phyloP scores from a whole-genome alignment of 2,113 vertebrate genomes.

The Nerophis lumbriciformis region DNA sequence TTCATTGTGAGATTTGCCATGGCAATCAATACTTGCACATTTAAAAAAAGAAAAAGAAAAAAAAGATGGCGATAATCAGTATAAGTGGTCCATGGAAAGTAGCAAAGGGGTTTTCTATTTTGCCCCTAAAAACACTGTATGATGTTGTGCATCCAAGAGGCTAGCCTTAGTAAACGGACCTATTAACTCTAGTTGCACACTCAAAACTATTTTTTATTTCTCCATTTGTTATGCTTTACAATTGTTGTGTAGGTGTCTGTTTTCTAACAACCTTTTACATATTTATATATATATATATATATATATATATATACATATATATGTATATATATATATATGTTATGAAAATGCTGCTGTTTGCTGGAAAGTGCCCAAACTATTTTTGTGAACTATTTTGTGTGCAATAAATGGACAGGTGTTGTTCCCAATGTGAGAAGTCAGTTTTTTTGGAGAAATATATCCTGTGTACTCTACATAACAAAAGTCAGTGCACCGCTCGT shows the following conservation, averaged over 20 bases:
- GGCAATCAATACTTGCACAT: conserved; percentile 66
- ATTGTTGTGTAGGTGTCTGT: conserved; percentile 49
- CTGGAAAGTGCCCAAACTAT: conserved; percentile 70
- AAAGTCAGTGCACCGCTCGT: too few species aligned
- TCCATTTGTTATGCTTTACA: conserved; percentile 51
- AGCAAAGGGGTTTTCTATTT: conserved; percentile 44
- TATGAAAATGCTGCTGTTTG: conserved; percentile 71
- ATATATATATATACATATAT: neutral
- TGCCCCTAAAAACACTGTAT: conserved; percentile 56
- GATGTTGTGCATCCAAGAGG: conserved; percentile 57
- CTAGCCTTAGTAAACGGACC: conserved; percentile 67
- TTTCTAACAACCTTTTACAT: conserved; percentile 56
- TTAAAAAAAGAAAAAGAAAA: conserved; percentile 50
- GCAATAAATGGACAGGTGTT: conserved; percentile 68
- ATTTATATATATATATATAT: neutral
- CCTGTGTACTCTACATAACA: too few species aligned
- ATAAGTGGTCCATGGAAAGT: conserved; percentile 41
- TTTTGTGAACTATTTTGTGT: conserved; percentile 68
- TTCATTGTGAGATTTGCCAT: conserved; percentile 52
- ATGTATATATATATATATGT: neutral
- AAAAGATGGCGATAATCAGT: conserved; percentile 57
- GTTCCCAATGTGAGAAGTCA: conserved; percentile 48
- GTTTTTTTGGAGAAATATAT: conserved; percentile 35
- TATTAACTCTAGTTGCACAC: conserved; percentile 66
- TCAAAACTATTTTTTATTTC: conserved; percentile 43